Percentiles rank a stretch among this genome's conserved stretches.
Conservation (phyloP, 37 sponge, comb jelly and placozoan species). For the Agelas oroides region DNA sequence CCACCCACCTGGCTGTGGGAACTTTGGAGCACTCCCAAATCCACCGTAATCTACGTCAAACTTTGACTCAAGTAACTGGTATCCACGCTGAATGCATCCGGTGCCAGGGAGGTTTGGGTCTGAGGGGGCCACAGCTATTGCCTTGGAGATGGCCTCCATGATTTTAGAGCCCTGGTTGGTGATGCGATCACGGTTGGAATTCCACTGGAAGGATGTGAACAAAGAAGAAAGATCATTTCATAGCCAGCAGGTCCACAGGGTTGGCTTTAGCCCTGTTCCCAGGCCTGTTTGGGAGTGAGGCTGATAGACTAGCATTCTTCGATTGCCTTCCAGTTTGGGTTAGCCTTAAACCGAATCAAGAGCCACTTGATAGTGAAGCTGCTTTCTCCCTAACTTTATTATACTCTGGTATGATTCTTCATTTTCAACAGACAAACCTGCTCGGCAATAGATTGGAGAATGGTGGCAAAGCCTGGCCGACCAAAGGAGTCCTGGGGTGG, state of each 20-base stretch:
- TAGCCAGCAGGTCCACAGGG: not conserved
- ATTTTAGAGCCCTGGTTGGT: constrained; percentile 29
- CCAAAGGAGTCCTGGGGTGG: constrained; percentile 61
- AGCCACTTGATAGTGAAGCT: too few species aligned
- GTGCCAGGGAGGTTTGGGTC: constrained; percentile 33
- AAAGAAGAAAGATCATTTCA: not conserved
- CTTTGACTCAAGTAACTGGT: constrained; percentile 28
- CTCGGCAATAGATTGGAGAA: constrained; percentile 55
- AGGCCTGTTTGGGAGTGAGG: too few species aligned
- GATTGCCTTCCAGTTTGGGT: too few species aligned
- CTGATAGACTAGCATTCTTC: too few species aligned
- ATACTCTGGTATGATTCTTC: too few species aligned
- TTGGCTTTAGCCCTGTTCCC: too few species aligned
- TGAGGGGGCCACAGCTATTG: not conserved
- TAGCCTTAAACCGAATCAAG: too few species aligned
- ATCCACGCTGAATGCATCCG: constrained; percentile 66
- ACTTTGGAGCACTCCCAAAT: constrained; percentile 78
- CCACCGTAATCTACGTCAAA: constrained; percentile 74
- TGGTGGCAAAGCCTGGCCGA: constrained; percentile 73
- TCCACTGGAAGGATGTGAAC: constrained; percentile 41
- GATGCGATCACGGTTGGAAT: constrained; percentile 13
- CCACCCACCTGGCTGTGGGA: constrained; percentile 78
- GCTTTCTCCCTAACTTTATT: too few species aligned
- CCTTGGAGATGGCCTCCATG: constrained; percentile 47
- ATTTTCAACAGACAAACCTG: constrained; percentile 53